Base-by-base conservation (phyloP, 2,888 invertebrate genomes). In the Epiblema foenella region DNA sequence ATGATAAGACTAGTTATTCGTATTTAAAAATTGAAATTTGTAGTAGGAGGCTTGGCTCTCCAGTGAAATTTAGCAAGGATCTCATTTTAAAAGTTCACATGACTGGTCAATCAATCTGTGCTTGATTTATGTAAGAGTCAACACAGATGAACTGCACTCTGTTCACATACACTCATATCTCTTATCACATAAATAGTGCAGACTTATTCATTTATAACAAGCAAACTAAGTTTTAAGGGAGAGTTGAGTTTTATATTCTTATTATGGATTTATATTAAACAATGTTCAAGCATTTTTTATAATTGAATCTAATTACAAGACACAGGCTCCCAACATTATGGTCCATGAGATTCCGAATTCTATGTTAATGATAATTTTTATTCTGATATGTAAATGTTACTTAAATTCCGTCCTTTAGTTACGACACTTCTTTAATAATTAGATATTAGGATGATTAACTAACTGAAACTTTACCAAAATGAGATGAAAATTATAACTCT, bases 341-440 rank as follows among this genome's bases (percentile, higher is more conserved):
- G 12, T 54, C 20, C 29, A 29, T n/a, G 2, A n/a, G 33, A 33
- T 33, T 33, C 24, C 11, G 12, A 39, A 52, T 24, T 51, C 49
- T 33, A 39, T 39, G n/a, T 54, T 29, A 29, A 10, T 51, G 3
- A 29, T 57, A 11, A 18, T 20, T 18, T 54, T 54, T 20, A 39
- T 10, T 37, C 18, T 63, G 18, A 37, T 20, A 20, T 20, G 20
- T 54, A 52, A 20, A 52, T 20, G 18, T 11, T n/a, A 52, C 18
- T 64, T 15, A 64, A 54, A 64, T 39, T 64, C 64, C 64, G 64
- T 64, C 64, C 52, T 39, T 64, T 64, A 39, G 64, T 54, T 64
- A 64, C 37, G 20, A 17, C 10, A 20, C 0, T 39, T 52, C 39
- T 52, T 37, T 64, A 52, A 15, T 24, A 18, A n/a, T 20, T 64